Percentiles rank a stretch among this genome's conserved stretches.
Conservation (phyloP, 2,113 vertebrate species). For the Dicerorhinus sumatrensis region DNA sequence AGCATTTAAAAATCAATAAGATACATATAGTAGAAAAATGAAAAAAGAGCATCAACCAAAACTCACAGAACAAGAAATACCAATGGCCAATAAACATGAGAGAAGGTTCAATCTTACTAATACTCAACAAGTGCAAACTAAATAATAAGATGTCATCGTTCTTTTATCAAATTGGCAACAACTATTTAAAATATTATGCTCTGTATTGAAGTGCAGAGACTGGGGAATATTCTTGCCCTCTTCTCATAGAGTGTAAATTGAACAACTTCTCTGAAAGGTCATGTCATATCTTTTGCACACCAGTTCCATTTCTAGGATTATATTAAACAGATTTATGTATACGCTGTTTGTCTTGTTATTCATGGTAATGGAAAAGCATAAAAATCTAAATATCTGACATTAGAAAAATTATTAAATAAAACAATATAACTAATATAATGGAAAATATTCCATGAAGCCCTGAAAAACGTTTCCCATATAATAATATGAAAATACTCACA, state of each 20-base stretch:
- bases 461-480: neutral
- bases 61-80: neutral
- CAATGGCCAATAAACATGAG: neutral
- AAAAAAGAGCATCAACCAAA: neutral
- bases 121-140: neutral
- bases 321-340: neutral
- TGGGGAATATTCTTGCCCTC: neutral
- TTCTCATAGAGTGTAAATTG: neutral
- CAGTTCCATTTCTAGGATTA: neutral
- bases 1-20: neutral
- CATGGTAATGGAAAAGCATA: neutral
- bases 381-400: neutral
- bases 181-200: neutral
- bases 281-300: neutral
- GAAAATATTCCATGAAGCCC: neutral
- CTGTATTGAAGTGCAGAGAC: neutral
- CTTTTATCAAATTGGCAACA: neutral
- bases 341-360: neutral
- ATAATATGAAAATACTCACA: neutral
- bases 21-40: neutral
- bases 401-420: conserved; percentile 40
- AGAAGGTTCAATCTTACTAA: neutral
- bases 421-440: neutral
- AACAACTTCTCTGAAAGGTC: neutral
- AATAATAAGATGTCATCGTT: neutral